A percentile compares a stretch with the other conserved stretches of the same genome.
These are phyloP conservation scores for Coelopa pilipes DNA, from an alignment of 2,888 invertebrate species.

Conservation along the genomic window DNA sequence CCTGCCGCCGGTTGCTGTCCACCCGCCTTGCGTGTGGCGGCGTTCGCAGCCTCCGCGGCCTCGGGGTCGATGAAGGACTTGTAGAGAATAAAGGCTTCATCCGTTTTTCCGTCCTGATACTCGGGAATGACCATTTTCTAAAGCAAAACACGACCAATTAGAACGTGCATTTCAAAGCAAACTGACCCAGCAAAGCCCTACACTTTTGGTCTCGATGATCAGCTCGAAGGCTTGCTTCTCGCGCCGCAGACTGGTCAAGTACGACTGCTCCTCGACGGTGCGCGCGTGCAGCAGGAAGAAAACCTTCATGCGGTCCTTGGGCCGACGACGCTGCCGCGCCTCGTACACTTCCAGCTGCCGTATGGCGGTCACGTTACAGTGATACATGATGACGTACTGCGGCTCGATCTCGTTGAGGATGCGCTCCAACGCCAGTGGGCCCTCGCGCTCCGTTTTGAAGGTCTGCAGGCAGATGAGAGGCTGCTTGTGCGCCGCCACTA, in stretches of 20 bases:
- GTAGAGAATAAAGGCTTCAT: constrained; percentile 69
- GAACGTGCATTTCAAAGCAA: not conserved
- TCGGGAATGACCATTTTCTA: constrained; percentile 88
- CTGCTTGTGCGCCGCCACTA: constrained; percentile 69
- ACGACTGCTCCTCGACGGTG: constrained; percentile 97
- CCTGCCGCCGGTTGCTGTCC: constrained; percentile 70
- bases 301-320: constrained; percentile 73
- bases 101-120: constrained; percentile 88
- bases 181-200: constrained; percentile 65
- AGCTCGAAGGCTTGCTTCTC: constrained; percentile 96
- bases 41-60: constrained; percentile 67
- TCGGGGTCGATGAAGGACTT: constrained; percentile 56
- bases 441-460: constrained; percentile 77
- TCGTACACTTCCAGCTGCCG: constrained; percentile 91
- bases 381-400: constrained; percentile 88
- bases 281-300: constrained; percentile 91
- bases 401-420: constrained; percentile 78
- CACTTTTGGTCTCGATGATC: constrained; percentile 91
- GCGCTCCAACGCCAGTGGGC: constrained; percentile 77
- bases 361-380: constrained; percentile 86
- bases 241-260: constrained; percentile 86
- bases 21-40: constrained; percentile 73
- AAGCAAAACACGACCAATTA: not conserved
- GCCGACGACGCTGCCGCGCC: constrained; percentile 69
- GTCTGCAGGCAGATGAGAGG: constrained; percentile 82